Evolutionary conservation across 2,888 invertebrate genomes (phyloP), one percentile per base, ranked within the genome.

Genomic region (Apeira syringaria): DNA sequence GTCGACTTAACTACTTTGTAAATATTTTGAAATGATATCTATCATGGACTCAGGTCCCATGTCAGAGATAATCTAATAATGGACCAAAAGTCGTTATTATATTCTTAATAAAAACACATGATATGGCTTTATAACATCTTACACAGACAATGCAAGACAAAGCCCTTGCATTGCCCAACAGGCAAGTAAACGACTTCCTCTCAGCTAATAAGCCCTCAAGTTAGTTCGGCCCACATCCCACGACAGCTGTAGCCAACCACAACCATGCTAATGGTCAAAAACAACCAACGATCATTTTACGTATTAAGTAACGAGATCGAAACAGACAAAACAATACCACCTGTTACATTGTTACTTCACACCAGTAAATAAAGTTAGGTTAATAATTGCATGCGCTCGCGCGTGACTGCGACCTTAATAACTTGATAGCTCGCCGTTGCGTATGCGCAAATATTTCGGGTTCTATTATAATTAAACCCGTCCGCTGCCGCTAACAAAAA

Each of bases 361-460:
- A 51, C 46, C 50, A 51, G 54, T 57, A 59, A 53, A 53, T 59
- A 64, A 55, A 55, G 49, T 46, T 33, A 48, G 55, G 59, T 59
- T 61, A 59, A 68, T 72, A 67, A 74, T 71, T 72, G 73, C 61
- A 54, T 32, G 43, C 67, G 52, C 56, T 71, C 62, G 72, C 62
- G 78, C 80, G 73, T 74, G 68, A 73, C 74, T 56, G 47, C 68
- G 74, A 69, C 78, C 79, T 74, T 76, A 75, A 72, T 77, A 69
- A 35, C 54, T 54, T 41, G 53, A 72, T 77, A 69, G 36, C 54
- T 54, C 42, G 53, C 54, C 55, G 62, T 70, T 68, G 72, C 71
- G 64, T 54, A 43, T 34, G 47, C 39, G 47, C 53, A 52, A 11
- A 30, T 39, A 35, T 50, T 50, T 53, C 50, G 40, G 40, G 40